Base-by-base conservation (phyloP, 2,113 vertebrate genomes). In the Paratilapia polleni region DNA sequence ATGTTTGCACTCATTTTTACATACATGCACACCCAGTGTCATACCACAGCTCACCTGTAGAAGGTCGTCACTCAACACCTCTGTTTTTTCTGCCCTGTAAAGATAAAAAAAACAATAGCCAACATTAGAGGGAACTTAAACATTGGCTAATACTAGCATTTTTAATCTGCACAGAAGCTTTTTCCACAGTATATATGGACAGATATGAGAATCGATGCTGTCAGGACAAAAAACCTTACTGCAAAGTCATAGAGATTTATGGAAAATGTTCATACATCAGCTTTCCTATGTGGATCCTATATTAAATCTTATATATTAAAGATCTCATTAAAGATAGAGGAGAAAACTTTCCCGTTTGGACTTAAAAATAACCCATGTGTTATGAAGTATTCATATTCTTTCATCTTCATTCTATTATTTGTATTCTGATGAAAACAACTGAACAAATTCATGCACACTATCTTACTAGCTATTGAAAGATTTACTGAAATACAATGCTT, bases 41-140 rank as follows among this genome's bases (percentile, higher is more conserved):
- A 38, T 13, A 62, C 6, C 12, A 41, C 14, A 13, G 22, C 81
- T 96, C 93, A 99, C 98, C 97, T 98, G 98, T 85, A 99, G 95
- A 62, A 99, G 97, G 91, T 99, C 98, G 56, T 99, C 98, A 0
- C 96, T 98, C 87, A 99, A 73, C 87, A 99, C 98, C 94, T 99
- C 98, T 0, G 98, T 99, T 96, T 99, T 99, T 95, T 99, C 98
- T 17, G 98, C 98, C 93, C 98, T 99, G 93, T 59, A 92, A 91
- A 83, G 82, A 76, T 22, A 80, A 92, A 80, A 83, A 20, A 74
- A 87, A 63, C 6, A 28, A 19, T 6, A 31, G 31, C 20, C 15
- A 54, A 2, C 4, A 8, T 43, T 22, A 11, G 15, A 63, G 57
- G 10, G 58, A 61, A 36, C 47, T 15, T 57, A 24, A 52, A 54